Evolutionary conservation across 2,113 vertebrate genomes (phyloP), one percentile per base, ranked within the genome.

Genomic region (Talpa occidentalis): DNA sequence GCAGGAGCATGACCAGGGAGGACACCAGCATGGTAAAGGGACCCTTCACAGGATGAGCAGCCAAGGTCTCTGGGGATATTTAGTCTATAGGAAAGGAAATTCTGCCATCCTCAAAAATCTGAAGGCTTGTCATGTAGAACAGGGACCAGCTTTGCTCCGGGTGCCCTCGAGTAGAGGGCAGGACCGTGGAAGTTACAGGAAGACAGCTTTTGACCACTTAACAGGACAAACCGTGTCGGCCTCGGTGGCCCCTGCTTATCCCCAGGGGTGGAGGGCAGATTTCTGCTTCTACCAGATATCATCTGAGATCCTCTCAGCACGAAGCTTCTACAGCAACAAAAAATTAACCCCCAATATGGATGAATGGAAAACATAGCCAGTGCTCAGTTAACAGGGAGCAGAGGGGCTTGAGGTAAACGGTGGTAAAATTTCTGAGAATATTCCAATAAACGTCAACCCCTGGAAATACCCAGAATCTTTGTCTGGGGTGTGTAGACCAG

Each of bases 81-180:
- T 70, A 49, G 30, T 64, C 37, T 79, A 21, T 7, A 93, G 64
- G 6, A 69, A 93, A 56, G 64, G 52, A 88, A 47, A 42, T 42
- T 30, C 70, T 79, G 86, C 47, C 64, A 22, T 60, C 77, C 56
- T 95, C 59, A 54, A 28, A 42, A 28, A 42, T 42, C 35, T 80
- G 67, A 80, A 80, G 72, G 42, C 66, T 82, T 91, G 59, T 70
- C 90, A n/a, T 80, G 72, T 69, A 84, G 67, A 79, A 88, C 35
- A 90, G 81, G 62, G 52, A 37, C 93, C n/a, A 37, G 59, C 54
- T 84, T 28, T 72, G 76, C 52, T 64, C 35, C 47, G 72, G 44
- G 17, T 49, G 76, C 52, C 70, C 69, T 56, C 24, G 10, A 32
- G 60, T 9, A 14, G 28, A 88, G 66, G 70, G 66, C 72, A 91